Evolutionary conservation across 2,797 vertebrate species (phyloP), one percentile per base, ranked within the genome.

Genomic region (Dicrostonyx torquatus): DNA sequence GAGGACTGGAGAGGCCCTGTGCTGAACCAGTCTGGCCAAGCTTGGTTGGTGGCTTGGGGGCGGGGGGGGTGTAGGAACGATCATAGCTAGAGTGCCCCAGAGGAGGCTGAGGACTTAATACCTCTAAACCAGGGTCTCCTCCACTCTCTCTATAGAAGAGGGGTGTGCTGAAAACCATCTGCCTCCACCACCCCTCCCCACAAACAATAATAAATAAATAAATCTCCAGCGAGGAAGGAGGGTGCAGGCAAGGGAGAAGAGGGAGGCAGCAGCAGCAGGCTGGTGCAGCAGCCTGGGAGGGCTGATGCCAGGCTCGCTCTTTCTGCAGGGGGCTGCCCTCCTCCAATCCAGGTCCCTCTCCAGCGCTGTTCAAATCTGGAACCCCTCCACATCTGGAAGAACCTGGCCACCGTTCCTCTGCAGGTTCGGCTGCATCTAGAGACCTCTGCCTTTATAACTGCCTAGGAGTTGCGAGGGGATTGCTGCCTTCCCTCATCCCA

Each of bases 261-360:
- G 90, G 78, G 75, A 96, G 83, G 82, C 78, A 92, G 91, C 37
- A 18, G 90, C 89, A 45, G 93, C 96, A 18, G 55, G 91, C 92
- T 94, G 88, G 85, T 91, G 96, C 96, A 96, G 96, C 96, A 95
- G 92, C 91, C 96, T 68, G 37, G 94, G 97, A 97, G 95, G 93
- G 95, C 97, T 96, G 97, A 97, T 50, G 96, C 96, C 94, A 94
- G 94, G 92, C 83, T 96, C 6, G 62, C 94, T 96, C 73, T 97
- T 93, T 97, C 96, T 91, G 97, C 97, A 97, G 96, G 96, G 92
- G 93, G 95, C 96, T 95, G 94, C 96, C 94, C 96, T 96, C 90
- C 92, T 96, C 91, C 70, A 72, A 14, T 70, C 95, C 40, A 72
- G 95, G 89, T 94, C 92, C 70, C 40, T 89, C 79, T 79, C 93